Evolutionary conservation across 2,888 invertebrate species (phyloP).

Genomic region (Zaprionus obscuricornis): DNA sequence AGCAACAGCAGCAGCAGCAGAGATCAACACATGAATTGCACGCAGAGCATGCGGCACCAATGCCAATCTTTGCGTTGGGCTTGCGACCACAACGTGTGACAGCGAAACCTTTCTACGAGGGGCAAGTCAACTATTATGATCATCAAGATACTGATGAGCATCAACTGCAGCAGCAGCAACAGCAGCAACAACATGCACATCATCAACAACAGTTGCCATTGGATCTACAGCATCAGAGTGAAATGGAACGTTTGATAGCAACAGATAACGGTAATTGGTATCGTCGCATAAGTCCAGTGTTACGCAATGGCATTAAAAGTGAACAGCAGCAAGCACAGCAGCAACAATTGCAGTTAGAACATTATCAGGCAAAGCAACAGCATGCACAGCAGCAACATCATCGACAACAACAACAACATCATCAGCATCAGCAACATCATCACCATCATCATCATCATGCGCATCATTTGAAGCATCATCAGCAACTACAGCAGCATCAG

Average conservation of each 20-base stretch:
- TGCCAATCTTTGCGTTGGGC: constrained; percentile 53
- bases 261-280: constrained; percentile 74
- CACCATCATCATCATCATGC: constrained; percentile 20
- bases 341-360: constrained; percentile 17
- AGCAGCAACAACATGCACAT: background rate
- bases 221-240: too few relatives aligned
- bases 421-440: constrained; percentile 15
- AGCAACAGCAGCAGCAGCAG: constrained; percentile 20
- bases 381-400: constrained; percentile 36
- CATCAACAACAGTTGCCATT: background rate
- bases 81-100: constrained; percentile 47
- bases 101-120: constrained; percentile 78
- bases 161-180: constrained; percentile 9
- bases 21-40: constrained; percentile 8
- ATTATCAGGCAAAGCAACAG: constrained; percentile 30
- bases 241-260: constrained; percentile 64
- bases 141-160: constrained; percentile 59
- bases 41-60: constrained; percentile 26
- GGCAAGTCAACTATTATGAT: constrained; percentile 80
- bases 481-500: constrained; percentile 36
- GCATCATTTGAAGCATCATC: constrained; percentile 26
- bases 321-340: constrained; percentile 36
- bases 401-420: constrained; percentile 24
- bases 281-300: constrained; percentile 70
- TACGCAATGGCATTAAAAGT: constrained; percentile 68